Evolutionary conservation across 2,113 vertebrate species (phyloP).

Genomic region (Spheniscus mendiculus): DNA sequence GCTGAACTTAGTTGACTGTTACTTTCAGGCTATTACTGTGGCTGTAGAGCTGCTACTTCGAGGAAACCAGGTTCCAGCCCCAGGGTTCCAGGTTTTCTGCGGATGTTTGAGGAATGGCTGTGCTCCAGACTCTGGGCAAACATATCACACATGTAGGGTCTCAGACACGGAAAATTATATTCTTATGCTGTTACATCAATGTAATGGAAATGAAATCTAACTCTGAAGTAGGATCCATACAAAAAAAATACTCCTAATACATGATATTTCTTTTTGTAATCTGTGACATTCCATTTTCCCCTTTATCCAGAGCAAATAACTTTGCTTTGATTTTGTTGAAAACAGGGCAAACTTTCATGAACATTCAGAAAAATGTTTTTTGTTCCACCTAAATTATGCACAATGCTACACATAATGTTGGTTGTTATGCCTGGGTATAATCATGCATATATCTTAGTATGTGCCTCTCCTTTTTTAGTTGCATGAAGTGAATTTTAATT

Average conservation of each 20-base stretch:
- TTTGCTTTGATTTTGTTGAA: background rate
- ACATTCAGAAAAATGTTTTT: background rate
- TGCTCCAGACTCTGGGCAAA: background rate
- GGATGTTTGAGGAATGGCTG: background rate
- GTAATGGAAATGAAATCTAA: background rate
- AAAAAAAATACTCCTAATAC: background rate
- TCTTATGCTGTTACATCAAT: background rate
- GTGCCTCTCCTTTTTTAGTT: background rate
- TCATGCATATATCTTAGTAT: background rate
- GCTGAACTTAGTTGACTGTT: background rate
- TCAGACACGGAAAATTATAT: background rate
- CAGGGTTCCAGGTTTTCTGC: background rate
- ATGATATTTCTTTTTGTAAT: background rate
- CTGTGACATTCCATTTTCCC: rapidly evolving
- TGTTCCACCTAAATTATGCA: background rate
- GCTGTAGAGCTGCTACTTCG: background rate
- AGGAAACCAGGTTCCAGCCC: background rate
- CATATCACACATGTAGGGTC: rapidly evolving
- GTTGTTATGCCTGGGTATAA: background rate
- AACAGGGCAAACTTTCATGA: background rate
- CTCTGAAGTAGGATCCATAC: background rate
- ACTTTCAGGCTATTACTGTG: background rate
- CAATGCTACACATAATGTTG: background rate
- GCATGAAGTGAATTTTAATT: background rate
- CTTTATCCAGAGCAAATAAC: background rate